These are phyloP conservation scores for Charina bottae DNA, from an alignment of 2,113 vertebrate genomes.

Conservation along the genomic window DNA sequence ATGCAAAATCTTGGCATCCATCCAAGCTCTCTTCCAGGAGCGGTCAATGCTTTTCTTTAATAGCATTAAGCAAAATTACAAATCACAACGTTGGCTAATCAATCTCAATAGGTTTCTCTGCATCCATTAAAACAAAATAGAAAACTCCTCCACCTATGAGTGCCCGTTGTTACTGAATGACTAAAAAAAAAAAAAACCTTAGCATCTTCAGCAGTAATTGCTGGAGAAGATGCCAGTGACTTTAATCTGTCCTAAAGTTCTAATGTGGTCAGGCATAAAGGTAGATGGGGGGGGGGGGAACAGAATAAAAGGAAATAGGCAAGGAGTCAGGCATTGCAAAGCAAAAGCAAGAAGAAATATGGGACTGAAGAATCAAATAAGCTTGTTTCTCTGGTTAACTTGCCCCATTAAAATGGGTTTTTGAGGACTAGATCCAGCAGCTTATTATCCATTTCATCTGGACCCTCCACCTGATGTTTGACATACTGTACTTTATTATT, in stretches of 20 bases:
- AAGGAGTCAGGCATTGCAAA: neutral
- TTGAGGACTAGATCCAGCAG: neutral
- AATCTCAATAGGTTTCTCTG: conserved; percentile 63
- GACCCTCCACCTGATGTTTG: neutral
- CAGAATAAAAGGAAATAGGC: neutral
- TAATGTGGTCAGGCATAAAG: neutral
- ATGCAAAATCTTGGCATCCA: conserved; percentile 57
- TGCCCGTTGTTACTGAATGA: neutral
- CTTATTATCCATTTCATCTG: neutral
- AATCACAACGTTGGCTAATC: conserved; percentile 57
- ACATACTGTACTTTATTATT: neutral
- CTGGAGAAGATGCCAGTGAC: neutral
- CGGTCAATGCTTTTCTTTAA: conserved; percentile 69
- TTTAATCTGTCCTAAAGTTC: conserved; percentile 1
- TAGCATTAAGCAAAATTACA: conserved; percentile 74
- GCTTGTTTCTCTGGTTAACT: neutral
- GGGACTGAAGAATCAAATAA: neutral
- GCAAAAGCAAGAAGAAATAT: rapidly evolving
- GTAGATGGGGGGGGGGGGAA: neutral
- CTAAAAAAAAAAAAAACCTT: neutral
- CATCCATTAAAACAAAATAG: conserved; percentile 10
- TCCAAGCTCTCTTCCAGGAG: conserved; percentile 62
- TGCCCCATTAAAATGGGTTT: neutral
- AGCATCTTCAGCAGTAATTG: neutral
- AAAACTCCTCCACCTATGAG: conserved; percentile 34